Percentiles rank a stretch among this genome's conserved stretches.
Evolutionary conservation across 2,797 vertebrate genomes (phyloP).

Genomic region (Danio albolineatus): DNA sequence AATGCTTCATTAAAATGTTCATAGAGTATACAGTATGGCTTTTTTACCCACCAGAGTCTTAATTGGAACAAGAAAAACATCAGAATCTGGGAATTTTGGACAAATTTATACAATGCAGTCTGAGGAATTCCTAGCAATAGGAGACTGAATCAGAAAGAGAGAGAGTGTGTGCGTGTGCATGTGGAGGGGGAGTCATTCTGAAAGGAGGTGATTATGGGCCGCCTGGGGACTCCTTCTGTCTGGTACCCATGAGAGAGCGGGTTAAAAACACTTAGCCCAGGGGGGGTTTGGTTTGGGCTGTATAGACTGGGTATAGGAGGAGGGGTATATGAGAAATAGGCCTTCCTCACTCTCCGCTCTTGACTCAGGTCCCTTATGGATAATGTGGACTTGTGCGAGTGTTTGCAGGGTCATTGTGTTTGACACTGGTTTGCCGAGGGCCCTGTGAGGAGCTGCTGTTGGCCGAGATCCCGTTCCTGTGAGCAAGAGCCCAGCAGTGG

Average conservation of each 20-base stretch:
- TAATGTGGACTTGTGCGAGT: constrained; percentile 48
- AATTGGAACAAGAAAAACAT: constrained; percentile 22
- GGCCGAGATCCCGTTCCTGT: constrained; percentile 36
- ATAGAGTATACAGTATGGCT: too few species aligned
- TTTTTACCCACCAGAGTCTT: too few species aligned
- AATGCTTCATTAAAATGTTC: too few species aligned
- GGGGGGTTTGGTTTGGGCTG: constrained; percentile 54
- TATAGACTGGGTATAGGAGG: neutral
- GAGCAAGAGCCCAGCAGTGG: constrained; percentile 21
- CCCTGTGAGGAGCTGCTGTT: constrained; percentile 38
- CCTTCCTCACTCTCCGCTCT: neutral
- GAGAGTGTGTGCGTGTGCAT: neutral
- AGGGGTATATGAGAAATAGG: constrained; percentile 10
- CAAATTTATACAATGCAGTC: constrained; percentile 58
- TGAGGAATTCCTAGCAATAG: constrained; percentile 49
- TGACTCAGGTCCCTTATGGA: constrained; percentile 45
- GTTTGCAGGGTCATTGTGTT: constrained; percentile 53
- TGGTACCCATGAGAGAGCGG: constrained; percentile 77
- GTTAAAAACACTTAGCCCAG: constrained; percentile 81
- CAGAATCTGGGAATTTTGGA: constrained; percentile 52
- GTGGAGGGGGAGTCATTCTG: constrained; percentile 59
- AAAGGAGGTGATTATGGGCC: constrained; percentile 76
- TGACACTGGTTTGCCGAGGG: constrained; percentile 52
- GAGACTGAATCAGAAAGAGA: neutral
- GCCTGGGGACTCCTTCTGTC: constrained; percentile 79